A percentile compares a stretch with the other conserved stretches of the same genome.
Evolutionary conservation across 2,888 invertebrate genomes (phyloP).

Genomic region (Eristalinus aeneus): DNA sequence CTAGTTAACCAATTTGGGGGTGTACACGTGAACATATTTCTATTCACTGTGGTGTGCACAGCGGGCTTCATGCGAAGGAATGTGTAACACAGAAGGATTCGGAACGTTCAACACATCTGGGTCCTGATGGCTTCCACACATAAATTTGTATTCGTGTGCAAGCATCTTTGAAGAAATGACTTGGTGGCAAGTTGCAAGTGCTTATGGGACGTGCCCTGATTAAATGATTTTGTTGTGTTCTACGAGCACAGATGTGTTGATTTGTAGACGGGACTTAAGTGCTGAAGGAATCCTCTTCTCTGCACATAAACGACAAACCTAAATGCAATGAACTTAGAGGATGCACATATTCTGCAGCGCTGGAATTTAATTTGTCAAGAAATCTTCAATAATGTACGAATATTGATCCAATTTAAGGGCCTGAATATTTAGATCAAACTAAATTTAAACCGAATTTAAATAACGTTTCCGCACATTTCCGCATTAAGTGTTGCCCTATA

Average conservation of each 20-base stretch:
- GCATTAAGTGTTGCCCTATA: too few species aligned
- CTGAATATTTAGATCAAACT: too few species aligned
- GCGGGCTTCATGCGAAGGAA: background rate
- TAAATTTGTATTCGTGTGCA: background rate
- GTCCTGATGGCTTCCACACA: background rate
- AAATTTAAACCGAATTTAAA: too few species aligned
- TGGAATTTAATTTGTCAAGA: background rate
- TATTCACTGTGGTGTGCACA: constrained; percentile 14
- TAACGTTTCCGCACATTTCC: too few species aligned
- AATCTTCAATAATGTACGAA: background rate
- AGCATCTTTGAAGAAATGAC: background rate
- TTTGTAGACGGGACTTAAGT: background rate
- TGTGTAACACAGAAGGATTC: background rate
- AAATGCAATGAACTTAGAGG: background rate
- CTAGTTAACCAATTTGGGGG: constrained; percentile 47
- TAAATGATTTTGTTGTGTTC: constrained; percentile 7
- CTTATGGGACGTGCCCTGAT: constrained; percentile 29
- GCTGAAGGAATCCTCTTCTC: background rate
- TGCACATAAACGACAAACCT: background rate
- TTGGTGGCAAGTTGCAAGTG: constrained; percentile 11
- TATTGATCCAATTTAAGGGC: too few species aligned
- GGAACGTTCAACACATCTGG: background rate
- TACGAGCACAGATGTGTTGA: background rate
- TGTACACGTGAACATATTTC: constrained; percentile 37
- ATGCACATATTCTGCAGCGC: background rate